Conservation (phyloP, 2,797 vertebrate genomes). For the Manis crassicaudata region DNA sequence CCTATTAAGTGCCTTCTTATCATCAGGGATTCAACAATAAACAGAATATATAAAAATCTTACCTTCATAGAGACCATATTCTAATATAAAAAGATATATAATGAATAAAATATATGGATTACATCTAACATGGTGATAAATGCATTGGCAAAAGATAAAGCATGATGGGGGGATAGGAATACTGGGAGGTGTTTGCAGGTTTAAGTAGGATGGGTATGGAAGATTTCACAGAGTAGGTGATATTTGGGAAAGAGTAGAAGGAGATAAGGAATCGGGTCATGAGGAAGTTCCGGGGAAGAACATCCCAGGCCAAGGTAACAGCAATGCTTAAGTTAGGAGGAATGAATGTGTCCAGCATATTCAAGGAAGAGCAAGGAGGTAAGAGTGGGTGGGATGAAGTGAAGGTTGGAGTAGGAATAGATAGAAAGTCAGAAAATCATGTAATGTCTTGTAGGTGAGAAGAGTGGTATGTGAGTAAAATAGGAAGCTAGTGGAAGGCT, state of each 20-base stretch:
- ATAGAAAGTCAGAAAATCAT: neutral
- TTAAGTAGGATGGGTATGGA: neutral
- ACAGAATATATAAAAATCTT: neutral
- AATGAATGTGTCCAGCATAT: neutral
- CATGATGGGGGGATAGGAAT: neutral
- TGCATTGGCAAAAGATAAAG: conserved; percentile 13
- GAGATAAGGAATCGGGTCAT: neutral
- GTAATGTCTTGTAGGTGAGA: neutral
- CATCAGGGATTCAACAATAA: neutral
- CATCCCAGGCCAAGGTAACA: neutral
- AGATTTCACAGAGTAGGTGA: neutral
- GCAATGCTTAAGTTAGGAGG: neutral
- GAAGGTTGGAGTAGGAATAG: neutral
- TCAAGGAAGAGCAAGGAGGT: neutral
- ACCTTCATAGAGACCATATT: neutral
- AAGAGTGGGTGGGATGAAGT: neutral
- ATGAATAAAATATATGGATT: neutral
- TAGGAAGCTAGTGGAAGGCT: neutral
- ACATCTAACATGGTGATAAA: neutral
- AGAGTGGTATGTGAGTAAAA: neutral
- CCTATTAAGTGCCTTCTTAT: neutral
- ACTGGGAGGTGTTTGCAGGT: neutral
- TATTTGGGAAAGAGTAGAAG: neutral
- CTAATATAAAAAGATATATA: neutral
- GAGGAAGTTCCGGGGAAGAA: neutral